These are phyloP conservation scores for Eriocheir sinensis DNA, from an alignment of 1,140 invertebrate species.

Conservation along the genomic window DNA sequence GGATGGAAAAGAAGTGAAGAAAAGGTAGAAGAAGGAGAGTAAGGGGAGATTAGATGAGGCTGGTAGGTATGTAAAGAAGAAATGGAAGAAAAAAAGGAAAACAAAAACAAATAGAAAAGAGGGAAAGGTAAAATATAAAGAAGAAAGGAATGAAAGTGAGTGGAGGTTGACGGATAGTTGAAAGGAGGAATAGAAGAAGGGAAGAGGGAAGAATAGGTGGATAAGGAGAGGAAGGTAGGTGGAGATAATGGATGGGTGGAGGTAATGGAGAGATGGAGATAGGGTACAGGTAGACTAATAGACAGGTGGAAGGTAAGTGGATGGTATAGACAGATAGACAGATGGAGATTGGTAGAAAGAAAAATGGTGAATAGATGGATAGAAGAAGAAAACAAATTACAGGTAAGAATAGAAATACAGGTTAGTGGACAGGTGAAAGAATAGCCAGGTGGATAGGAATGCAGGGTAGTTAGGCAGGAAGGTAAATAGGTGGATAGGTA, in stretches of 20 bases:
- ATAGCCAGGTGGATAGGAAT: too few relatives aligned
- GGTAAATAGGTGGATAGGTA: neutral
- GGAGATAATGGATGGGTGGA: neutral
- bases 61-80: constrained; percentile 15
- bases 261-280: neutral
- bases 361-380: neutral
- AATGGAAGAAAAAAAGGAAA: neutral
- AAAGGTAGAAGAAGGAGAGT: neutral
- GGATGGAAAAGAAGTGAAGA: neutral
- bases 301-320: neutral
- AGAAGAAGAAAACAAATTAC: neutral
- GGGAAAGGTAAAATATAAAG: constrained; percentile 10
- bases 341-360: neutral
- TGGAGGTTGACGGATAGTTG: too few relatives aligned
- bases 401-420: too few relatives aligned
- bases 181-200: constrained; percentile 37
- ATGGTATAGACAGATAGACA: neutral
- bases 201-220: neutral
- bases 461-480: too few relatives aligned
- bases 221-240: neutral
- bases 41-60: neutral
- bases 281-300: neutral
- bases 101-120: neutral
- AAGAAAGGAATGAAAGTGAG: neutral
- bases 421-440: too few relatives aligned